Percentiles rank a stretch among this genome's conserved stretches.
phyloP scores from a whole-genome alignment of 2,113 vertebrate genomes.

The Eurystomus gularis region DNA sequence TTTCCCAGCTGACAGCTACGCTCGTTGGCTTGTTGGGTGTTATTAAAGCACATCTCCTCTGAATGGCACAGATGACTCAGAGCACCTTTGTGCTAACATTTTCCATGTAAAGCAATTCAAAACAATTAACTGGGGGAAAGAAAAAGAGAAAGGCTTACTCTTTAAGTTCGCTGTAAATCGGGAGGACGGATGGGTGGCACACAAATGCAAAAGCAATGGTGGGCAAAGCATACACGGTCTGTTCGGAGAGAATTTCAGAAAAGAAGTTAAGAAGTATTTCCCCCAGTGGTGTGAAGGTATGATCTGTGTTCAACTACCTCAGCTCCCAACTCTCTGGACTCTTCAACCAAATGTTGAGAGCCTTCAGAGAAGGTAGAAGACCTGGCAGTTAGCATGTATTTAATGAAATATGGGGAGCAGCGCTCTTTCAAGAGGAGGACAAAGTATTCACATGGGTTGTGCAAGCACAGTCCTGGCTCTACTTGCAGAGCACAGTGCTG shows the following conservation, averaged over 20 bases:
- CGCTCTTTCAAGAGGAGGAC: background rate
- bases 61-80: background rate
- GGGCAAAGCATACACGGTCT: conserved; percentile 82
- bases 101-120: background rate
- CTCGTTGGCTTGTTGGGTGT: background rate
- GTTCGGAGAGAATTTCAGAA: conserved; percentile 59
- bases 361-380: conserved; percentile 15
- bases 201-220: conserved; percentile 83
- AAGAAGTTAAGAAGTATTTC: conserved; percentile 1
- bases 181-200: conserved; percentile 81
- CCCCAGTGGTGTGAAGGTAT: background rate
- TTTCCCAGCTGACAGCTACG: background rate
- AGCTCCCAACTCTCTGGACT: background rate
- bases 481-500: background rate
- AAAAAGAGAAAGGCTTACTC: conserved; percentile 74
- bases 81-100: conserved; percentile 5
- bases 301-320: conserved; percentile 14
- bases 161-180: conserved; percentile 84
- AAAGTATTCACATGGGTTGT: rapidly evolving
- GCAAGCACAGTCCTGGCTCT: background rate
- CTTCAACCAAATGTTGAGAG: background rate
- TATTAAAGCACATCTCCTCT: background rate
- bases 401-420: background rate
- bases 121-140: background rate
- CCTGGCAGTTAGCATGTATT: background rate